phyloP scores from a whole-genome alignment of 1,140 invertebrate species.

The Temnothorax nylanderi region DNA sequence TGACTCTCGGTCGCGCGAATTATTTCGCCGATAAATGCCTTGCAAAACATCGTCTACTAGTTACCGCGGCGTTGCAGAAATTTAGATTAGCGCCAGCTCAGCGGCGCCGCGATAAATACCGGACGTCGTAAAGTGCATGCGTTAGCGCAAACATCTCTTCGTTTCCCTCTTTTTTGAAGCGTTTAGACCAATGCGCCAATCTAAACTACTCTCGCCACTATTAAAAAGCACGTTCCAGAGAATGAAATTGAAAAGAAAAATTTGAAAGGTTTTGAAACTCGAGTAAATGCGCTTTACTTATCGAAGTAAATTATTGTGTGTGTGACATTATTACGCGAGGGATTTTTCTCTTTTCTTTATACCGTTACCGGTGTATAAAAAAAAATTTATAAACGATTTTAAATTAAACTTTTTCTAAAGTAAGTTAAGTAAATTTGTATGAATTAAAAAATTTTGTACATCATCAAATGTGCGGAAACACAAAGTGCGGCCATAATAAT shows the following conservation, averaged over 20 bases:
- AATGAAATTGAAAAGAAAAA: neutral
- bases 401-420: neutral
- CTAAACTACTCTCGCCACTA: neutral
- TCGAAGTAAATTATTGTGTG: neutral
- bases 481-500: neutral
- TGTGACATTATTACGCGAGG: neutral
- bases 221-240: neutral
- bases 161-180: neutral
- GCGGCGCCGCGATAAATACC: constrained; percentile 18
- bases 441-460: neutral
- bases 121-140: neutral
- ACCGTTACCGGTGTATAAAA: neutral
- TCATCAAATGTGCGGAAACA: neutral
- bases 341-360: neutral
- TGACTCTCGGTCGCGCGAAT: constrained; percentile 49
- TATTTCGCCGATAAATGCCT: neutral
- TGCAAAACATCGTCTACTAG: constrained; percentile 25
- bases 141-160: neutral
- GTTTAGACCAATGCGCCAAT: neutral
- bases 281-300: neutral
- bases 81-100: constrained; percentile 13
- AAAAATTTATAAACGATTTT: neutral
- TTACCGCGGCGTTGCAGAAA: constrained; percentile 6
- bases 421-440: neutral
- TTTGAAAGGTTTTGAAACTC: neutral